phyloP scores from a whole-genome alignment of 2,797 vertebrate species.

The Philypnodon macrostomus region DNA sequence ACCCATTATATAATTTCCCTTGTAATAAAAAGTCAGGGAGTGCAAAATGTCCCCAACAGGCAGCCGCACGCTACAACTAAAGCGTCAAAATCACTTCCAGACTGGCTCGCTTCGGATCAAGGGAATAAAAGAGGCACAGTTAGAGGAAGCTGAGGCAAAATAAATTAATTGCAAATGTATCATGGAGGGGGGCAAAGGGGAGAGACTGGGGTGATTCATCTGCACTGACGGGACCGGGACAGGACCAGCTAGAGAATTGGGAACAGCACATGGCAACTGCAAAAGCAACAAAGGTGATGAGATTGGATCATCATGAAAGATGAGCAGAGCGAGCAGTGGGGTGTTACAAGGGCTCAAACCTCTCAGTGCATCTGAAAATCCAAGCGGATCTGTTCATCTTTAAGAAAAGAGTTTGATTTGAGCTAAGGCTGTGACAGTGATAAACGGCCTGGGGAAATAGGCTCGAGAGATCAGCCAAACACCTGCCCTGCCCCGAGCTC shows the following conservation, averaged over 20 bases:
- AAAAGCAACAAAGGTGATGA: slow-evolving; percentile 34
- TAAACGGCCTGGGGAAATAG: slow-evolving; percentile 63
- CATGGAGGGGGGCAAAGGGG: slow-evolving; percentile 36
- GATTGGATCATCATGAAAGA: slow-evolving; percentile 35
- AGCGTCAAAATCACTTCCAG: slow-evolving; percentile 77
- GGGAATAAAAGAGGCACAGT: slow-evolving; percentile 51
- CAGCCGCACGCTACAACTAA: slow-evolving; percentile 70
- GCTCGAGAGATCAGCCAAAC: slow-evolving; percentile 64
- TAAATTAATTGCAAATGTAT: slow-evolving; percentile 80
- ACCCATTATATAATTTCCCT: slow-evolving; percentile 48
- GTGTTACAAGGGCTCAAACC: slow-evolving; percentile 18
- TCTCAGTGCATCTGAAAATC: slow-evolving; percentile 38
- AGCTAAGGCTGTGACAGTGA: slow-evolving; percentile 64
- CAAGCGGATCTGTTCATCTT: slow-evolving; percentile 64
- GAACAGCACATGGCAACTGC: slow-evolving; percentile 29
- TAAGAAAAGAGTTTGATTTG: slow-evolving; percentile 48
- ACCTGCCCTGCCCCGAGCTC: slow-evolving; percentile 62
- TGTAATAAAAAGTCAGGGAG: slow-evolving; percentile 67
- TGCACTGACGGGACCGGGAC: slow-evolving; percentile 42
- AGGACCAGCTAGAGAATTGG: slow-evolving; percentile 23
- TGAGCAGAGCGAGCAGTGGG: slow-evolving; percentile 16
- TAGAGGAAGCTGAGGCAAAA: slow-evolving; percentile 65
- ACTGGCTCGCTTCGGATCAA: slow-evolving; percentile 62
- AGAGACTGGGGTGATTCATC: slow-evolving; percentile 44
- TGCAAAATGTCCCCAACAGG: slow-evolving; percentile 69